Evolutionary conservation across 2,797 vertebrate genomes (phyloP), one percentile per base, ranked within the genome.

Genomic region (Thamnophis elegans): DNA sequence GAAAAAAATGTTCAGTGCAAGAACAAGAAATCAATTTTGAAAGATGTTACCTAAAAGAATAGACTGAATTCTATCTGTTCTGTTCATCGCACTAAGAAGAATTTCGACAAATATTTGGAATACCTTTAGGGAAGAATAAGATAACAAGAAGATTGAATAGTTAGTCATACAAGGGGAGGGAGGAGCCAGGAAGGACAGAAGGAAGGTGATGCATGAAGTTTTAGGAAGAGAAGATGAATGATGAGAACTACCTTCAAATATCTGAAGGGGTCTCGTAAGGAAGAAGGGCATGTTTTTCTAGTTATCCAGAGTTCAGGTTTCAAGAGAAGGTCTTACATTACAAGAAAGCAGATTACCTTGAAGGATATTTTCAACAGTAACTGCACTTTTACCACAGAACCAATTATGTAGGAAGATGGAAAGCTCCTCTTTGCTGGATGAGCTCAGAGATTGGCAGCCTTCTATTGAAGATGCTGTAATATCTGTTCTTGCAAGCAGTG

Each of bases 1-100:
- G 47, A 51, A 11, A 32, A 73, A 73, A 65, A n/a, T 13, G 22
- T 20, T 73, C 5, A 59, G 56, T 60, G 62, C 85, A 94, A 93
- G 92, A 93, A 89, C 85, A 94, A 93, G 92, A 93, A 89, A 94
- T 87, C 87, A 91, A 0, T 20, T 5, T 32, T 91, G 90, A 94
- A 92, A 93, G 51, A 10, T 95, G 87, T 92, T 90, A 26, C 51
- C 53, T 42, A 42, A 56, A 82, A 82, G 60, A 65, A n/a, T 53
- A 89, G 51, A 36, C 28, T 82, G 36, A 2, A 47, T 47, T 47
- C 20, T 47, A 5, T 82, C 36, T 25, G 10, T 82, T 82, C 20
- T 82, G 73, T 10, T 47, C 36, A 82, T 82, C 36, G 10, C 73
- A 82, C 36, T 25, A 82, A 82, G 36, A 82, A 82, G 73, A 82